A percentile compares a stretch with the other conserved stretches of the same genome.
These are phyloP conservation scores for Tapera naevia DNA, from an alignment of 2,797 vertebrate genomes.

Conservation along the genomic window DNA sequence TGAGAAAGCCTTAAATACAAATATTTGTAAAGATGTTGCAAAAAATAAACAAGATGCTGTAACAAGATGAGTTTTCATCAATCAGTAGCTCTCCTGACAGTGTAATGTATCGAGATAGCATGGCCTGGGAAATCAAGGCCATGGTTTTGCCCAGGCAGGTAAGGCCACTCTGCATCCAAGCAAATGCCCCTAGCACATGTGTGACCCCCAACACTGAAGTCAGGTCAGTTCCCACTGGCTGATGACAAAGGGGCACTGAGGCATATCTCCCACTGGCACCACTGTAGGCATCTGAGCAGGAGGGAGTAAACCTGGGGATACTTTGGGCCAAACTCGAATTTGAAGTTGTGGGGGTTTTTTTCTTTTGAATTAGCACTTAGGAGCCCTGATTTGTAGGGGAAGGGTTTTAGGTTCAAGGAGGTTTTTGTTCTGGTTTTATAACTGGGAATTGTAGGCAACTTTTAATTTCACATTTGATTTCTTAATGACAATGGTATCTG, in stretches of 20 bases:
- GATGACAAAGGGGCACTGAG: not conserved
- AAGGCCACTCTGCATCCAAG: not conserved
- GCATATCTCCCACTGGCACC: not conserved
- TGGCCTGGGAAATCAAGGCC: not conserved
- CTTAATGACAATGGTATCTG: not conserved
- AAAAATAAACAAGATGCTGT: not conserved
- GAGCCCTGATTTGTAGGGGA: not conserved
- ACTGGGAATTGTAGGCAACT: not conserved
- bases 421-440: not conserved
- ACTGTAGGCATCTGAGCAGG: not conserved
- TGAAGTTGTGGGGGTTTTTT: not conserved
- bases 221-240: fast-evolving
- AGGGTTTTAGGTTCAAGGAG: not conserved
- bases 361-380: not conserved
- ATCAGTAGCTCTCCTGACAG: not conserved
- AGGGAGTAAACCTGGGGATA: too few relatives aligned
- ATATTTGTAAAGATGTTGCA: not conserved
- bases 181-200: fast-evolving
- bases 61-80: not conserved
- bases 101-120: fast-evolving
- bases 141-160: not conserved
- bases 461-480: not conserved
- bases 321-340: not conserved
- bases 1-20: not conserved
- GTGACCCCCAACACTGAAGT: not conserved